These are phyloP conservation scores for Neocrepidodera transversa DNA, from an alignment of 2,888 invertebrate genomes.

Conservation along the genomic window DNA sequence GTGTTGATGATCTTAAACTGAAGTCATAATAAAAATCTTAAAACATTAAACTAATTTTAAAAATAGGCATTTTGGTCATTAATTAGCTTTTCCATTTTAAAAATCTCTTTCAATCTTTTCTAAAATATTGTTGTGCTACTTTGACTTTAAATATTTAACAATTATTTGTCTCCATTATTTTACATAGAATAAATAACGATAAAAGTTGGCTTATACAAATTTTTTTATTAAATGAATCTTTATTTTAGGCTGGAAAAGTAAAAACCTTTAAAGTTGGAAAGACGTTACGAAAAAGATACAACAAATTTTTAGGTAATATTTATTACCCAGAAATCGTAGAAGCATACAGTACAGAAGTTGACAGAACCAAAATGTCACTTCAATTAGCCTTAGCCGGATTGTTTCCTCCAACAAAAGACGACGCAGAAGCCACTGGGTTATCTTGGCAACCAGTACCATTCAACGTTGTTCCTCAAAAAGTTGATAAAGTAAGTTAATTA, in stretches of 20 bases:
- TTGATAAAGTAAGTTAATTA: slow-evolving; percentile 38
- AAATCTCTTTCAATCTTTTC: no score
- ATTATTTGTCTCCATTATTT: no score
- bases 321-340: slow-evolving; percentile 66
- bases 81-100: no score
- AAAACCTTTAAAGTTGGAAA: slow-evolving; percentile 65
- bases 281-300: slow-evolving; percentile 68
- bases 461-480: slow-evolving; percentile 64
- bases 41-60: no score
- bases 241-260: slow-evolving; percentile 49
- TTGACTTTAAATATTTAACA: no score
- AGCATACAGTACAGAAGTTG: slow-evolving; percentile 72
- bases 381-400: slow-evolving; percentile 72
- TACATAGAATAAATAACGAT: no score
- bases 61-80: no score
- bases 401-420: slow-evolving; percentile 66
- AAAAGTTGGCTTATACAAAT: no score
- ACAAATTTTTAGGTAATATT: slow-evolving; percentile 65
- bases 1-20: no score
- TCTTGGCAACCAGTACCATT: slow-evolving; percentile 80
- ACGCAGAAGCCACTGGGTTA: slow-evolving; percentile 63
- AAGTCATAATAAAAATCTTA: no score
- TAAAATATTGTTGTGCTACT: no score
- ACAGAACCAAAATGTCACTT: slow-evolving; percentile 76
- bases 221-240: no score